Conservation (phyloP, 2,888 invertebrate genomes). For the Brachycybe producta region DNA sequence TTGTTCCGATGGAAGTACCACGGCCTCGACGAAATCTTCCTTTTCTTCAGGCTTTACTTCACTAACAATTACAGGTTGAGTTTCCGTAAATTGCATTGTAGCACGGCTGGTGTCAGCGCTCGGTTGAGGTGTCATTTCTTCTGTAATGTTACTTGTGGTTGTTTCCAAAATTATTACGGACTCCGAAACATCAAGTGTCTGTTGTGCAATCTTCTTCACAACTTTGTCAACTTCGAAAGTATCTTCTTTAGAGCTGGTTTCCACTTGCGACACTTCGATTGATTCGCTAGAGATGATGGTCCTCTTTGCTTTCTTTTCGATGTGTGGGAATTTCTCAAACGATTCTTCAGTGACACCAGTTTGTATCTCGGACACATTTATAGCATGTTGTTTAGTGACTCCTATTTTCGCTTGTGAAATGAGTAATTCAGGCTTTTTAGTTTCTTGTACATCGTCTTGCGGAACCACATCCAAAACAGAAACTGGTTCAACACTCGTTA, state of each 20-base stretch:
- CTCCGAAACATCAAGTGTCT: constrained; percentile 3
- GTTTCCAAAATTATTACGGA: constrained; percentile 11
- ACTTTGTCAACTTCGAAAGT: constrained; percentile 4
- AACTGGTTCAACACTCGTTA: constrained; percentile 2
- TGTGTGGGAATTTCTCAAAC: constrained; percentile 3
- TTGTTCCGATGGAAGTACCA: constrained; percentile 5
- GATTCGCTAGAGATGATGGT: constrained; percentile 5
- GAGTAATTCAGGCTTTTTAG: not conserved
- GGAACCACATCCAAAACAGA: constrained; percentile 3
- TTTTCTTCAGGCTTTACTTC: constrained; percentile 13
- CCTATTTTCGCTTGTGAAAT: not conserved
- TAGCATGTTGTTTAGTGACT: constrained; percentile 2
- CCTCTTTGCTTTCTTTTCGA: constrained; percentile 5
- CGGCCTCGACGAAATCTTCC: constrained; percentile 15
- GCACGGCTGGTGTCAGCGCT: not conserved
- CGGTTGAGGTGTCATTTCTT: not conserved
- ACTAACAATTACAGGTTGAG: not conserved
- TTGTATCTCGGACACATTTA: constrained; percentile 1
- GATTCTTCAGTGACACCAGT: constrained; percentile 4
- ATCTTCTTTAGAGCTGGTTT: constrained; percentile 14
- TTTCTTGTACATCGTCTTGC: constrained; percentile 3
- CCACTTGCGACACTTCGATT: constrained; percentile 11
- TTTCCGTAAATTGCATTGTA: not conserved
- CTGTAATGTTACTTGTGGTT: not conserved
- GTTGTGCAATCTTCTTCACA: constrained; percentile 2